phyloP scores from a whole-genome alignment of 2,797 vertebrate genomes.

The Otus scops region DNA sequence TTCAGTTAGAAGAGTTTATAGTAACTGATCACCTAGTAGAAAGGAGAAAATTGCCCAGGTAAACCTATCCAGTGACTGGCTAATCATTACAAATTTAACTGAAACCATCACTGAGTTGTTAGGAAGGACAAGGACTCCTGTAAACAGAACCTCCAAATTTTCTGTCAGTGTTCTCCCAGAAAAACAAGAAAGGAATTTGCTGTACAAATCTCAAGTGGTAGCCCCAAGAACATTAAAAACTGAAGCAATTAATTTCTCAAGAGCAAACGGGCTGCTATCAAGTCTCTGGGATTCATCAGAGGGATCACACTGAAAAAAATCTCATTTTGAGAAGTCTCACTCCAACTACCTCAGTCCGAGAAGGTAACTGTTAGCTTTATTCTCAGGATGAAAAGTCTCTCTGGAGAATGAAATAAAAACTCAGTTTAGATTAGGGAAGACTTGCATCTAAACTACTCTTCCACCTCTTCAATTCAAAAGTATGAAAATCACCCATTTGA shows the following conservation, averaged over 20 bases:
- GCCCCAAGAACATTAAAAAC: neutral
- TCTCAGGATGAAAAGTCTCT: conserved; percentile 1
- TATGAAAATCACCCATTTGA: neutral
- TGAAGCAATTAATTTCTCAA: neutral
- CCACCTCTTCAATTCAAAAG: neutral
- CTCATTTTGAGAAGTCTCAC: neutral
- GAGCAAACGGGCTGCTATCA: neutral
- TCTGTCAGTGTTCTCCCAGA: neutral
- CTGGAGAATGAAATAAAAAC: conserved; percentile 7
- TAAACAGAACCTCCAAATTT: neutral
- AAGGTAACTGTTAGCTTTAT: neutral
- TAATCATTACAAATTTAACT: neutral
- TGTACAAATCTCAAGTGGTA: neutral
- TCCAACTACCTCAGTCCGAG: neutral
- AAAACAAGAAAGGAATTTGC: neutral
- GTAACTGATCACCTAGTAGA: neutral
- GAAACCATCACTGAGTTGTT: neutral
- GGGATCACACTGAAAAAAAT: neutral
- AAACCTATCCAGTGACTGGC: conserved; percentile 29
- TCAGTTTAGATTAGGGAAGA: neutral
- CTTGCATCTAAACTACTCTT: conserved; percentile 12
- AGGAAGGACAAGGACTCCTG: neutral
- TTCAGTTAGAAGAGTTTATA: neutral
- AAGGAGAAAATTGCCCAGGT: neutral
- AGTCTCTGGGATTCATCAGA: neutral